Evolutionary conservation across 2,113 vertebrate genomes (phyloP).

Genomic region (Ctenomys sociabilis): DNA sequence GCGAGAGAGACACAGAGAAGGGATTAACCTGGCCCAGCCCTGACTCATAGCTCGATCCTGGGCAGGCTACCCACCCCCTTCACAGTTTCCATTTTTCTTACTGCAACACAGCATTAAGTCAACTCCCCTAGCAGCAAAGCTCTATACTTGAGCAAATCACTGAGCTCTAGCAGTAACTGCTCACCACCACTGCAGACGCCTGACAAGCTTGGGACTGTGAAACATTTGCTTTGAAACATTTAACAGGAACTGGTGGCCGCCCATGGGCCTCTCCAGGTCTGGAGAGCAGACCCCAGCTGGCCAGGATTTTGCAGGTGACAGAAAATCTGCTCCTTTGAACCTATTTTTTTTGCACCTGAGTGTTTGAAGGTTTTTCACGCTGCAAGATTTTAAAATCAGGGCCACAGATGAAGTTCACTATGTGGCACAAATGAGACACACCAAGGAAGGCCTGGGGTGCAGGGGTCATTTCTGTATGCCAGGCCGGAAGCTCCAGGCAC

Average conservation of each 20-base stretch:
- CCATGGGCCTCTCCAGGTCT: neutral
- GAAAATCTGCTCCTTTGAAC: neutral
- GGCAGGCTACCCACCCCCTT: neutral
- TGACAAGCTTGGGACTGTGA: neutral
- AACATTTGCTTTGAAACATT: neutral
- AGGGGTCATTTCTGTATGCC: neutral
- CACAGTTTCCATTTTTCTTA: neutral
- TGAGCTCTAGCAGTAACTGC: neutral
- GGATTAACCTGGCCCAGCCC: neutral
- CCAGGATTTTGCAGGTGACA: neutral
- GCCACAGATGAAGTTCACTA: neutral
- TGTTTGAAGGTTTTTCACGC: neutral
- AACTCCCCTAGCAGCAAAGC: neutral
- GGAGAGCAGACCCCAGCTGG: neutral
- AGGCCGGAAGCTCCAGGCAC: too few relatives aligned
- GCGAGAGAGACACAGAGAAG: neutral
- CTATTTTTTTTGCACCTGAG: neutral
- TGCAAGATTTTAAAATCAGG: neutral
- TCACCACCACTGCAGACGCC: neutral
- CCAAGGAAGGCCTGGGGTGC: neutral
- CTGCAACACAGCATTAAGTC: neutral
- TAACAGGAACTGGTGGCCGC: neutral
- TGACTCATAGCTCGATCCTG: neutral
- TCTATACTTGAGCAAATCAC: neutral
- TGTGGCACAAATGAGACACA: neutral